A percentile compares a stretch with the other conserved stretches of the same genome.
Conservation (phyloP, 2,797 vertebrate species). For the Enteromius unitaeniatus region DNA sequence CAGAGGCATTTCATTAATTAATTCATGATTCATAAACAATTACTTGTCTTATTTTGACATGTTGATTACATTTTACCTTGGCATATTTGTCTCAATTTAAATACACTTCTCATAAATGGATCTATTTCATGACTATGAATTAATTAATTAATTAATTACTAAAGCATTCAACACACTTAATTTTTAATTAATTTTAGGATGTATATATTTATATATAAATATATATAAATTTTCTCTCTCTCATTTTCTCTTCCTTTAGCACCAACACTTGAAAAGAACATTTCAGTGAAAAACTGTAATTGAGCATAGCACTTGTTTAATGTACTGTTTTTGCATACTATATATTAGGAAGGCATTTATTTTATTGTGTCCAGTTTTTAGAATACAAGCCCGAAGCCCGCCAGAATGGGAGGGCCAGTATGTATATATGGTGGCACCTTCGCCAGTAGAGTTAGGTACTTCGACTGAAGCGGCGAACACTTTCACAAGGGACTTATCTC, state of each 20-base stretch:
- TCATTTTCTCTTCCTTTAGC: neutral
- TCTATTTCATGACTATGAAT: neutral
- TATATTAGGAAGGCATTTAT: neutral
- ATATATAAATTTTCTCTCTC: too few relatives aligned
- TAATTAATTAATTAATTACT: too few relatives aligned
- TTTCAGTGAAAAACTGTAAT: neutral
- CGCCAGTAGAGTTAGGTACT: too few relatives aligned
- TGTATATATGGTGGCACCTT: too few relatives aligned
- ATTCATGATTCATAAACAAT: neutral
- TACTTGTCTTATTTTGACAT: too few relatives aligned
- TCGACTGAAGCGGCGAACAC: too few relatives aligned
- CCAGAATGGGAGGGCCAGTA: too few relatives aligned
- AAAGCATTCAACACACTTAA: too few relatives aligned
- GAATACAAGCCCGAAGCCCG: neutral
- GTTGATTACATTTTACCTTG: neutral
- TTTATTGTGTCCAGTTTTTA: neutral
- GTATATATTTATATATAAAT: too few relatives aligned
- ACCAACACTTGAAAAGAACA: neutral
- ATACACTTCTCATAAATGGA: neutral
- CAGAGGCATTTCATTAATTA: neutral
- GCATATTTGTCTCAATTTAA: neutral
- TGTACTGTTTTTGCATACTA: neutral
- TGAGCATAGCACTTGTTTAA: neutral
- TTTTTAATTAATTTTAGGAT: too few relatives aligned
- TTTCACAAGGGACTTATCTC: too few relatives aligned